Conservation (phyloP, 1,140 invertebrate genomes). For the Marisa cornuarietis region DNA sequence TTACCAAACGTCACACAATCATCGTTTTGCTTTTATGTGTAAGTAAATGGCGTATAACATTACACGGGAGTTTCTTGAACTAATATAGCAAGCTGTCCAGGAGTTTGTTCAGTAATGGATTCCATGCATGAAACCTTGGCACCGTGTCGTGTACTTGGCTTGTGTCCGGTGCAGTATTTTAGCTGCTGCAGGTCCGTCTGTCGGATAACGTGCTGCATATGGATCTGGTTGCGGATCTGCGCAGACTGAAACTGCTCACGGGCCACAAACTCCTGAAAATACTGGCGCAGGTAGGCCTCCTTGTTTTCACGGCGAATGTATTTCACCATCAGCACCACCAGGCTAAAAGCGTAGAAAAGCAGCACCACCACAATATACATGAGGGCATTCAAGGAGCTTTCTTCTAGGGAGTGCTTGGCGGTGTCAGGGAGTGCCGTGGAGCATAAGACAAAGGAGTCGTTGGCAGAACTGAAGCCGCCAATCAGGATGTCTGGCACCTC, state of each 20-base stretch:
- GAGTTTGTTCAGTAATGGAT: too few species aligned
- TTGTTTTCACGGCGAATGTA: constrained; percentile 61
- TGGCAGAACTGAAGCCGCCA: background rate
- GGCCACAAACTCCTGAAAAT: constrained; percentile 60
- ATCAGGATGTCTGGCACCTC: background rate
- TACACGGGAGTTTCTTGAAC: too few species aligned
- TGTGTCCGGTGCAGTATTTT: too few species aligned
- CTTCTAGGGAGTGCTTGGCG: background rate
- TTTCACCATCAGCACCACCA: constrained; percentile 65
- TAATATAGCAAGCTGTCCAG: too few species aligned
- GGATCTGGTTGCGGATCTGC: constrained; percentile 38
- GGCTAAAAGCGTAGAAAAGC: constrained; percentile 63
- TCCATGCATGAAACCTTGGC: too few species aligned
- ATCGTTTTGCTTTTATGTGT: too few species aligned
- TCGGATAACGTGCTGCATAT: constrained; percentile 30
- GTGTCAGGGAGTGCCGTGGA: constrained; percentile 10
- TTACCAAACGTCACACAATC: too few species aligned
- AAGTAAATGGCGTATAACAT: too few species aligned
- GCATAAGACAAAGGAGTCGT: background rate
- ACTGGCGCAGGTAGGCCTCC: constrained; percentile 56
- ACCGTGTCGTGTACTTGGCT: too few species aligned
- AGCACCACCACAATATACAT: constrained; percentile 65
- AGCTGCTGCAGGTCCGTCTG: constrained; percentile 4
- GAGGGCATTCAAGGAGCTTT: constrained; percentile 50
- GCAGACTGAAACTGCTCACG: constrained; percentile 53